Conservation (phyloP, 2,888 invertebrate species). For the Euplexia lucipara region DNA sequence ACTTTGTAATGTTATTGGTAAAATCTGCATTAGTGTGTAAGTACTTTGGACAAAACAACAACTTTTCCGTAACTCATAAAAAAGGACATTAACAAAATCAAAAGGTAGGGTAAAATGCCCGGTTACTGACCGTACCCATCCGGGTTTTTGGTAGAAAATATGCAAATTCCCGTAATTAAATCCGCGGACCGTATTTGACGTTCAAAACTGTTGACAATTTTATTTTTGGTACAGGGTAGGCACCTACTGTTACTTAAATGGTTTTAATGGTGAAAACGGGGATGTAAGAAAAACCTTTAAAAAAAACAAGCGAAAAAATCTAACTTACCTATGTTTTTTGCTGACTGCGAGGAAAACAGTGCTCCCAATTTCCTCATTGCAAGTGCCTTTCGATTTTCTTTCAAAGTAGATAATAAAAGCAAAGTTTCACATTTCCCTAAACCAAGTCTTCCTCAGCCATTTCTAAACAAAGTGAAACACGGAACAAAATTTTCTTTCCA, state of each 20-base stretch:
- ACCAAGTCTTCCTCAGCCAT: background rate
- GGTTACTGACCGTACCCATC: constrained; percentile 67
- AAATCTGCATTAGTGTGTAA: constrained; percentile 14
- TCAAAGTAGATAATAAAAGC: background rate
- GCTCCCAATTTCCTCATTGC: background rate
- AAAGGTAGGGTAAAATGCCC: constrained; percentile 75
- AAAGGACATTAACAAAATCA: constrained; percentile 77
- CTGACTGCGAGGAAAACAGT: background rate
- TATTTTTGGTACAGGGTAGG: constrained; percentile 64
- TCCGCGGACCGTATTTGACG: constrained; percentile 76
- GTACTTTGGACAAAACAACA: constrained; percentile 54
- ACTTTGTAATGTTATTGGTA: background rate
- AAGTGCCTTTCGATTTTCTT: constrained; percentile 12
- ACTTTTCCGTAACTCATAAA: constrained; percentile 67
- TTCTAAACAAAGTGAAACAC: constrained; percentile 41
- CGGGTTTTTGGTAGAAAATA: constrained; percentile 75
- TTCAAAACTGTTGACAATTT: constrained; percentile 76
- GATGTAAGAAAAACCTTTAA: background rate
- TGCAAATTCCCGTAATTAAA: constrained; percentile 86
- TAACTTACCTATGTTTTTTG: background rate
- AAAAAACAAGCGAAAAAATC: background rate
- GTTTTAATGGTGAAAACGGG: constrained; percentile 5
- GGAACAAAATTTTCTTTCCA: constrained; percentile 51
- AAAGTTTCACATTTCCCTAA: constrained; percentile 19
- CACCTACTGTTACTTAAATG: constrained; percentile 40